Evolutionary conservation across 2,888 invertebrate genomes (phyloP), one percentile per base, ranked within the genome.

Genomic region (Adela reaumurella): DNA sequence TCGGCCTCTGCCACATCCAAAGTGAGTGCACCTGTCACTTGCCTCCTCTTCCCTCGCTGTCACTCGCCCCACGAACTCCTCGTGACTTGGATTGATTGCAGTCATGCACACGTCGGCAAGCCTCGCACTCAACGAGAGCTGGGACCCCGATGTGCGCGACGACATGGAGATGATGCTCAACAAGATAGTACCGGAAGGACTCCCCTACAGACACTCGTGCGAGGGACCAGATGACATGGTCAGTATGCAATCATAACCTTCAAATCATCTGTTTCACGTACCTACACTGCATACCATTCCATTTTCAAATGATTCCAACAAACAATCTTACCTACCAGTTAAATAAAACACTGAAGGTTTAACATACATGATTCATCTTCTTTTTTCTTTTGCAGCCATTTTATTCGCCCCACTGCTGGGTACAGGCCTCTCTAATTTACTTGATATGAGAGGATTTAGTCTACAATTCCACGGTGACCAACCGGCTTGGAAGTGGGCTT

Each of bases 121-220:
- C 83, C 85, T 97, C 73, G 94, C 95, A 60, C 83, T 97, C 70
- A 97, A 97, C 78, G 97, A 97, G 84, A 96, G 95, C 81, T 97
- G 96, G 96, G 97, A 97, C 82, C 95, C 95, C 56, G 94, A 94
- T 77, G 96, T 96, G 54, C 86, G 95, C 79, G 94, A 94, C 70
- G 97, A 97, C 72, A 97, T 97, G 94, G 97, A 97, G 82, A 97
- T 96, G 94, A 95, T 97, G 94, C 85, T 97, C 76, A 97, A 97
- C 81, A 95, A 94, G 87, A 92, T 97, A 78, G 94, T 97, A 79
- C 97, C 97, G 71, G 97, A 97, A 86, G 94, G 92, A 63, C 85
- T 94, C 78, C 92, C 92, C 62, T 97, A 96, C 76, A 87, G 93
- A 76, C 97, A 97, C 81, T 93, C 94, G 55, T 95, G 95, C 79